Conservation (phyloP, 1,140 invertebrate genomes). For the Drosophila simulans region DNA sequence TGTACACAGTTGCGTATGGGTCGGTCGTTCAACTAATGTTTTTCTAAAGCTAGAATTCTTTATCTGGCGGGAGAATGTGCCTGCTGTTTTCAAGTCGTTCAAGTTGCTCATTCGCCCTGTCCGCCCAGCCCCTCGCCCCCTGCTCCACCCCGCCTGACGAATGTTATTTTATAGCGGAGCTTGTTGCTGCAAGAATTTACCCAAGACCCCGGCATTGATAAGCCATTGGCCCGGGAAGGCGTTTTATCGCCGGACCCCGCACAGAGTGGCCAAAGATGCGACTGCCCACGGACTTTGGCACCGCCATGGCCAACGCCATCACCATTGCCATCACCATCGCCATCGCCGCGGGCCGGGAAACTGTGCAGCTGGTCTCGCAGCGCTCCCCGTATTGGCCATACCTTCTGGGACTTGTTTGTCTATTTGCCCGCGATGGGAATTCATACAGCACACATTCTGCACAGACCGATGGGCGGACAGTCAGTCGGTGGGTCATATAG, state of each 20-base stretch:
- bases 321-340: slow-evolving; percentile 1
- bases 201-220: slow-evolving; percentile 64
- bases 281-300: slow-evolving; percentile 30
- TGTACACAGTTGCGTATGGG: slow-evolving; percentile 23
- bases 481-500: slow-evolving; percentile 53
- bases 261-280: slow-evolving; percentile 50
- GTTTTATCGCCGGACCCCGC: slow-evolving; percentile 50
- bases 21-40: slow-evolving; percentile 65
- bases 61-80: slow-evolving; percentile 52
- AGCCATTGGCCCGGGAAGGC: slow-evolving; percentile 68
- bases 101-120: slow-evolving; percentile 60
- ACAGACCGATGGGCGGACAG: slow-evolving; percentile 35
- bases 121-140: slow-evolving; percentile 1
- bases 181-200: slow-evolving; percentile 52
- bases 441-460: slow-evolving; percentile 57
- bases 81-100: slow-evolving; percentile 50
- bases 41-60: slow-evolving; percentile 52
- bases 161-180: slow-evolving; percentile 62
- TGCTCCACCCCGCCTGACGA: slow-evolving; percentile 42
- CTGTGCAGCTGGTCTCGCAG: slow-evolving; percentile 59
- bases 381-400: slow-evolving; percentile 7
- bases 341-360: slow-evolving; percentile 69
- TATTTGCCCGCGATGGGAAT: slow-evolving; percentile 71
- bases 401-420: slow-evolving; percentile 52
- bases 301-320: slow-evolving; percentile 27